phyloP scores from a whole-genome alignment of 2,113 vertebrate species.

The Rostratula benghalensis region DNA sequence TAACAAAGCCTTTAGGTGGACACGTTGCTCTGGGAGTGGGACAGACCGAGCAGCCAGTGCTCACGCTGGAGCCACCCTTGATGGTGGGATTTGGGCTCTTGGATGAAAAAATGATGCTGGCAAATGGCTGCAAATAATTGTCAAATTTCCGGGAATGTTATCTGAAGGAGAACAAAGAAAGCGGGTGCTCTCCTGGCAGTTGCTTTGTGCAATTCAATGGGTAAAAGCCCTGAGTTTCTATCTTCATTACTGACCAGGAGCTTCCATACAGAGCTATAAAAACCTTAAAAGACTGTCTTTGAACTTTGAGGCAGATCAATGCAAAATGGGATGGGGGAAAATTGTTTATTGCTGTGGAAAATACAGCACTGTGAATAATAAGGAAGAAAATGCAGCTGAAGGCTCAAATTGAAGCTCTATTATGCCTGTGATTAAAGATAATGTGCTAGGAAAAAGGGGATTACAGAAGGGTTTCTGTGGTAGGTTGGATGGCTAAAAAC shows the following conservation, averaged over 20 bases:
- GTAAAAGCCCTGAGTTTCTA: not conserved
- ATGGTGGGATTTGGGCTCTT: not conserved
- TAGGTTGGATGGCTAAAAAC: not conserved
- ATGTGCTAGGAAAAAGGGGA: constrained; percentile 2
- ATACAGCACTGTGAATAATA: constrained; percentile 33
- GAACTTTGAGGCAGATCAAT: not conserved
- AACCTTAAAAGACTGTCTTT: not conserved
- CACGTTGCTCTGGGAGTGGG: not conserved
- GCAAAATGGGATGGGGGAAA: constrained; percentile 30
- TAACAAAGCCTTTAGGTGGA: not conserved
- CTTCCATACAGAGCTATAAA: not conserved
- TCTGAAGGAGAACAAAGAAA: constrained; percentile 36
- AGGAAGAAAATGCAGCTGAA: constrained; percentile 58
- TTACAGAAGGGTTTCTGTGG: not conserved
- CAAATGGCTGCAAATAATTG: not conserved
- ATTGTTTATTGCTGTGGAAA: constrained; percentile 59
- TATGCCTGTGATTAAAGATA: constrained; percentile 69
- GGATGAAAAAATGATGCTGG: not conserved
- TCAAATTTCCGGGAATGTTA: not conserved
- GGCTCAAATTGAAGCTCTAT: constrained; percentile 5
- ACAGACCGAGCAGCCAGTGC: not conserved
- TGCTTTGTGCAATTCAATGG: not conserved
- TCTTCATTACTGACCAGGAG: not conserved
- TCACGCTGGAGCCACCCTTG: not conserved
- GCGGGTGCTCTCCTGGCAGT: not conserved